Base-by-base conservation (phyloP, 2,888 invertebrate genomes). In the Zygothrica quintamaculata region DNA sequence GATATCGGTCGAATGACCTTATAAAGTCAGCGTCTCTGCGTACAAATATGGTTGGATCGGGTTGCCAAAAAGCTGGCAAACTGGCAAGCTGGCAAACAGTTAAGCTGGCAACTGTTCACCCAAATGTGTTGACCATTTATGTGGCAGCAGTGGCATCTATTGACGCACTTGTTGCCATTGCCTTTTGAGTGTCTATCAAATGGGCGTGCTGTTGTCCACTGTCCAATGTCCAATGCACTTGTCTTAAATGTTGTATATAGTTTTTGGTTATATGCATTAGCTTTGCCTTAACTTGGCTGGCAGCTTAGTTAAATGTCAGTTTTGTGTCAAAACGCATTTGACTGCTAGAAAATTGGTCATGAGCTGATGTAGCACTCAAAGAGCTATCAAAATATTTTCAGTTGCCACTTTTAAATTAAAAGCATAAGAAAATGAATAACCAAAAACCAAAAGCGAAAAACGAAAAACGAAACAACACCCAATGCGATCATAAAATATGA, bases 301-400 rank as follows among this genome's bases (percentile, higher is more conserved):
- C 69, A 75, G 81, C 75, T 87, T 87, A 82, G 88, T 89, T 77
- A 87, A 84, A 87, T 79, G 88, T 88, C 88, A 88, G 75, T 88
- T 88, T 87, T 78, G 70, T 84, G 89, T 88, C 89, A 86, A 80
- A 75, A 69, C 61, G 68, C 71, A 82, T 74, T 74, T 58, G 64
- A 62, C 25, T 69, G 60, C 56, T 48, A 61, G 60, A 61, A 56
- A 65, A 65, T 65, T 76, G 67, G 67, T 65, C 50, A 55, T 36
- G 59, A 53, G 39, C 34, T 18, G 40, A 25, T n/a, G 22, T 0
- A 37, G 11, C 29, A 34, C 69, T 61, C 39, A 43, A 31, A 58
- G 39, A 60, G 34, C 65, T 58, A 76, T 73, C 77, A 76, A 73
- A 76, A 76, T 76, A 76, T 76, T 61, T 69, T 64, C 52, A n/a